Evolutionary conservation across 2,888 invertebrate species (phyloP).

Genomic region (Agrilus biguttatus): DNA sequence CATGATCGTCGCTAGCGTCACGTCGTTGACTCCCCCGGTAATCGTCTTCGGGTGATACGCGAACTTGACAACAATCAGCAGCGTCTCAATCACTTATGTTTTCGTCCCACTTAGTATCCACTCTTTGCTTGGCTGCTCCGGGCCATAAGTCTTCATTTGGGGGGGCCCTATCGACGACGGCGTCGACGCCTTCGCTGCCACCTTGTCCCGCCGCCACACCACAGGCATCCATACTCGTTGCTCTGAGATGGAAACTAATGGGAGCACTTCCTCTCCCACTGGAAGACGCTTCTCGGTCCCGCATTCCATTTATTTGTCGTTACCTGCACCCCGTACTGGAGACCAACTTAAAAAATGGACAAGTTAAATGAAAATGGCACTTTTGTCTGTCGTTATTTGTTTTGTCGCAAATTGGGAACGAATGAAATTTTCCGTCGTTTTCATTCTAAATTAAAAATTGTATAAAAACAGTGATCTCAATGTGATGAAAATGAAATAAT

Average conservation of each 20-base stretch:
- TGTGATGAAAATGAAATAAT: no score
- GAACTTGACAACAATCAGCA: conserved; percentile 6
- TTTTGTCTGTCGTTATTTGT: no score
- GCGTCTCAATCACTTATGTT: conserved; percentile 12
- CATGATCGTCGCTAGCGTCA: no score
- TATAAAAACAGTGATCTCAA: no score
- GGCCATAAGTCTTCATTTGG: conserved; percentile 32
- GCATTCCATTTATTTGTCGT: conserved; percentile 9
- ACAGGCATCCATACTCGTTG: conserved; percentile 13
- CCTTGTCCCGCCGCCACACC: not conserved
- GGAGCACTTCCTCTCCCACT: conserved; percentile 19
- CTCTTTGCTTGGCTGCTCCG: conserved; percentile 23
- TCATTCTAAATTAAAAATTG: no score
- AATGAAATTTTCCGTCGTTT: no score
- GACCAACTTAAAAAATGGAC: no score
- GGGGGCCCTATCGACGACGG: conserved; percentile 10
- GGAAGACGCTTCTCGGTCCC: conserved; percentile 17
- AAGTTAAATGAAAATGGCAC: no score
- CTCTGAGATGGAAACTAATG: conserved; percentile 30
- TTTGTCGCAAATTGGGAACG: no score
- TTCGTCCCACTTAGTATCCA: conserved; percentile 23
- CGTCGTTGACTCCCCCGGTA: no score
- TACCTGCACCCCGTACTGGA: conserved; percentile 2
- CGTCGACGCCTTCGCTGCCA: no score
- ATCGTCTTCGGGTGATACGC: no score